Evolutionary conservation across 1,140 invertebrate genomes (phyloP), one percentile per base, ranked within the genome.

Genomic region (Parasteatoda tepidariorum): DNA sequence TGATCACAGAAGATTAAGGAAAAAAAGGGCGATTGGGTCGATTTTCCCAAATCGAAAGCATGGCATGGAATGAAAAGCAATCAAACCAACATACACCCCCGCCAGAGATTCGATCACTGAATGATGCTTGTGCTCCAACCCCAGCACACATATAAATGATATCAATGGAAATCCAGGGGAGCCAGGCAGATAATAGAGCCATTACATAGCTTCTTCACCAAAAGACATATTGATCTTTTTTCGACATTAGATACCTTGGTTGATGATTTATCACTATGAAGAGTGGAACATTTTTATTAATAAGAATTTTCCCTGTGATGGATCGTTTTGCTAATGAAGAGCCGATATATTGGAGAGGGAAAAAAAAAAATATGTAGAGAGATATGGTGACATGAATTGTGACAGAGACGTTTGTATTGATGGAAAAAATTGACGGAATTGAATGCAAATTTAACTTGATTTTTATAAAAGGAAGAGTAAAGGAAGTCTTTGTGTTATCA

Each of bases 1-100:
- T 68, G 66, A 68, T 68, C 41, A 28, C 66, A 48, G 31, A 48
- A 41, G n/a, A 24, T 68, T 48, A 41, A 28, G 15, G 34, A 34
- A 48, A 24, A n/a, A 33, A 26, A 38, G 22, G 66, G 66, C 3
- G 9, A n/a, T 66, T n/a, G 31, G 34, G 34, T n/a, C 24, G 34
- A 68, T 68, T n/a, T 28, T 7, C 1, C 24, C 66, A 24, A 2
- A 68, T 24, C 34, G 41, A 5, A 24, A 24, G 34, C 11, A 68
- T 13, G 9, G n/a, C 38, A 22, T 4, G 66, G 24, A 26, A 30
- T 68, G n/a, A n/a, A 28, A 68, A 26, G 66, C 34, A 48, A 48
- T 68, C 66, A 13, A 48, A 18, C 38, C 4, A 48, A 48, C n/a
- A 48, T 13, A 48, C 33, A 34, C 66, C 13, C 22, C 34, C 26